Conservation (phyloP, 2,888 invertebrate genomes). For the Sphecodes monilicornis region DNA sequence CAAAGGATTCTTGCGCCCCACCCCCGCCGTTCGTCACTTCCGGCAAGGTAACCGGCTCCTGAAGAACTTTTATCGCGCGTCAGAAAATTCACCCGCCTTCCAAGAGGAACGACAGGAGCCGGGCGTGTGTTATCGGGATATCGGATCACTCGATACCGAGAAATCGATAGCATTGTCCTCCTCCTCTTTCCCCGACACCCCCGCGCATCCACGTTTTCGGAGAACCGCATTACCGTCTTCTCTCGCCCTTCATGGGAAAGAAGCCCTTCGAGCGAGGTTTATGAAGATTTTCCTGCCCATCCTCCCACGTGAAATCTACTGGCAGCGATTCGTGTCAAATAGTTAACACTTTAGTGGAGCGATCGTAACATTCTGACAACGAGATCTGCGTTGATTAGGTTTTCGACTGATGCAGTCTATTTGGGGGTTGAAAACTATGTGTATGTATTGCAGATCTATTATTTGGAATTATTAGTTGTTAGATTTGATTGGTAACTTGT, state of each 20-base stretch:
- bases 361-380: too few relatives aligned
- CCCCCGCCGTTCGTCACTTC: slow-evolving; percentile 4
- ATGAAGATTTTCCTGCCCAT: slow-evolving; percentile 50
- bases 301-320: slow-evolving; percentile 18
- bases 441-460: too few relatives aligned
- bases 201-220: slow-evolving; percentile 23
- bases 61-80: slow-evolving; percentile 64
- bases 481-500: too few relatives aligned
- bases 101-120: slow-evolving; percentile 27
- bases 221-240: slow-evolving; percentile 50
- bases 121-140: slow-evolving; percentile 60
- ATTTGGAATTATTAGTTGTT: too few relatives aligned
- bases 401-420: background rate
- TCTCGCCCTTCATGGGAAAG: slow-evolving; percentile 30
- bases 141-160: slow-evolving; percentile 65
- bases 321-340: slow-evolving; percentile 24
- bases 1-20: slow-evolving; percentile 13
- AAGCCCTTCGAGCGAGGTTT: slow-evolving; percentile 49
- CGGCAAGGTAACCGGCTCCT: slow-evolving; percentile 31
- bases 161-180: slow-evolving; percentile 64
- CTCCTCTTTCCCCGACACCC: background rate
- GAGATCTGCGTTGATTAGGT: background rate
- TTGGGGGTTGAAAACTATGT: background rate
- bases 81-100: slow-evolving; percentile 54
- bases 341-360: background rate